These are phyloP conservation scores for Parambassis ranga DNA, from an alignment of 2,797 vertebrate species.

Conservation along the genomic window DNA sequence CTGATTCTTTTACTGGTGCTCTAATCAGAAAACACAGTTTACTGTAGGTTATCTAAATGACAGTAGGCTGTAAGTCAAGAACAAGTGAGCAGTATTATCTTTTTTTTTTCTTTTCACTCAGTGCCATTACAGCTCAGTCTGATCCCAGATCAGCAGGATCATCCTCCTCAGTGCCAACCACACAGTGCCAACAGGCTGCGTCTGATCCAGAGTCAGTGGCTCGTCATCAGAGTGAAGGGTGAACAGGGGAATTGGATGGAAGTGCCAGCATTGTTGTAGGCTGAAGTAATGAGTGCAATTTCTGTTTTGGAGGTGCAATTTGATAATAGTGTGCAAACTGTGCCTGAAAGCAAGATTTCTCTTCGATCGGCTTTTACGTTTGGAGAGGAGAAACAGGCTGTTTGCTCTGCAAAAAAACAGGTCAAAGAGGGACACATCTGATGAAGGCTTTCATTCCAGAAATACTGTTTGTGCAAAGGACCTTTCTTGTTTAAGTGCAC, in stretches of 20 bases:
- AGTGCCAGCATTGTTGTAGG: neutral
- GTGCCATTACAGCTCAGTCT: constrained; percentile 61
- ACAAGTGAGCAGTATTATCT: neutral
- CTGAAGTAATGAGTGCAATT: constrained; percentile 49
- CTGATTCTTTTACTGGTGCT: constrained; percentile 33
- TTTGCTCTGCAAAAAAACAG: neutral
- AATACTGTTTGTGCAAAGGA: neutral
- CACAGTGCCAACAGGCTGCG: constrained; percentile 56
- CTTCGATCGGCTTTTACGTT: neutral
- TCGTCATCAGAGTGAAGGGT: neutral
- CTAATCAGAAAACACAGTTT: neutral
- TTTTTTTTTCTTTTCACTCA: constrained; percentile 42
- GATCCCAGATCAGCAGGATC: constrained; percentile 47
- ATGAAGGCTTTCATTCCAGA: constrained; percentile 8
- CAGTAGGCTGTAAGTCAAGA: neutral
- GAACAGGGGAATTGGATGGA: neutral
- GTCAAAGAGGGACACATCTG: neutral
- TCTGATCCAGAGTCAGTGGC: constrained; percentile 53
- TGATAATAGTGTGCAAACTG: constrained; percentile 62
- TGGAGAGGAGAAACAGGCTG: neutral
- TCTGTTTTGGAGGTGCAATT: constrained; percentile 52
- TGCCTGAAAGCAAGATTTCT: constrained; percentile 34
- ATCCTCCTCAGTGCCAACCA: constrained; percentile 65
- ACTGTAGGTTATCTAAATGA: neutral
- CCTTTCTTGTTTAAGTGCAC: neutral